Evolutionary conservation across 2,888 invertebrate genomes (phyloP), one percentile per base, ranked within the genome.

Genomic region (Oligia strigilis): DNA sequence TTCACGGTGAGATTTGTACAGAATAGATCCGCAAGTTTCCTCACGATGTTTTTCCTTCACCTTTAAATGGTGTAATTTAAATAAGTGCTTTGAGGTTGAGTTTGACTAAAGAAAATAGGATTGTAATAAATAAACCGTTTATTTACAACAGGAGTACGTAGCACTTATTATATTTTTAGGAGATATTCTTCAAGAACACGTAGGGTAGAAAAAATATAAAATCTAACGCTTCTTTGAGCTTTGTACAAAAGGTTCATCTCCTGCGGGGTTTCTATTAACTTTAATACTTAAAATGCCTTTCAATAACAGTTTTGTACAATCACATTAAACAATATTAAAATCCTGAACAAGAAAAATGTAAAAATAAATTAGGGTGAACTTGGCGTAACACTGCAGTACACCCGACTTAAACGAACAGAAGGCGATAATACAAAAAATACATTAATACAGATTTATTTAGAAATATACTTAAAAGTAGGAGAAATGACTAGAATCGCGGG

Each of bases 121-220:
- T 64, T 81, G 72, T 77, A 90, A 91, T 89, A 92, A 92, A 92
- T 88, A 85, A 90, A 90, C 90, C 84, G 89, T 85, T 93, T 94
- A 95, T 94, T 94, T 95, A 95, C 94, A 95, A 92, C 88, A 88
- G 90, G 91, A 92, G 85, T 86, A 95, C 96, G 95, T 95, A 96
- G 95, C 94, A 95, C 95, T 93, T 95, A 95, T 95, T 94, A 95
- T 95, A 95, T 93, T 95, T 94, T 94, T 88, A 87, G 88, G 88
- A 88, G 72, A 91, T 80, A 92, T 86, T 90, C 84, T 80, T 84
- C 77, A 82, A 89, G 72, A 89, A 87, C 75, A 83, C 81, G 76
- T 79, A 84, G 84, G 84, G 40, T 90, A 87, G 79, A 80, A 89
- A 82, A 90, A 81, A 88, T 79, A 86, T 84, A 87, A 89, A 86